Evolutionary conservation across 2,113 vertebrate genomes (phyloP).

Genomic region (Pundamilia nyererei): DNA sequence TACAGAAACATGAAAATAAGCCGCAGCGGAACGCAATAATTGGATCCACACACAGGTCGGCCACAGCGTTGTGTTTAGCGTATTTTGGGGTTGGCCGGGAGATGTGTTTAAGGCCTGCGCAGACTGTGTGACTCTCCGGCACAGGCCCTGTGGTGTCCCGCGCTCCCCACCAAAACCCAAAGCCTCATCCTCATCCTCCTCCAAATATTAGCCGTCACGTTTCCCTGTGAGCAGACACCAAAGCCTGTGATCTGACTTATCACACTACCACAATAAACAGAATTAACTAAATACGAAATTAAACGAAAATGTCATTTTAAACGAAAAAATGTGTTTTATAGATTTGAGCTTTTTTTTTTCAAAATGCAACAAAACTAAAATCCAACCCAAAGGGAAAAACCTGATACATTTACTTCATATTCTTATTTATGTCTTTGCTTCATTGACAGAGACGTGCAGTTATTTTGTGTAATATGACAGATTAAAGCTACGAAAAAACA

Average conservation of each 20-base stretch:
- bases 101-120: background rate
- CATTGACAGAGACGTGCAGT: background rate
- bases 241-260: background rate
- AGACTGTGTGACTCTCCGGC: background rate
- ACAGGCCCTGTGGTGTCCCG: conserved; percentile 32
- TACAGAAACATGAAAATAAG: background rate
- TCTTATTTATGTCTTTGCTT: background rate
- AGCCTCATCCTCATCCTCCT: background rate
- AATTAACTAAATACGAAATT: too few species aligned
- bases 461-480: background rate
- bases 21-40: conserved; percentile 3
- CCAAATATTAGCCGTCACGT: background rate
- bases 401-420: background rate
- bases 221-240: background rate
- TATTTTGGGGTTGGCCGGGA: background rate
- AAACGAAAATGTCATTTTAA: background rate
- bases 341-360: background rate
- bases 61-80: background rate
- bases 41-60: conserved; percentile 13
- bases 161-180: background rate
- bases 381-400: background rate
- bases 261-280: background rate
- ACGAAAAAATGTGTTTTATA: background rate
- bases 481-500: background rate
- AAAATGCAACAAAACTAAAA: background rate